Conservation (phyloP, 2,113 vertebrate species). For the Sclerurus mexicanus region DNA sequence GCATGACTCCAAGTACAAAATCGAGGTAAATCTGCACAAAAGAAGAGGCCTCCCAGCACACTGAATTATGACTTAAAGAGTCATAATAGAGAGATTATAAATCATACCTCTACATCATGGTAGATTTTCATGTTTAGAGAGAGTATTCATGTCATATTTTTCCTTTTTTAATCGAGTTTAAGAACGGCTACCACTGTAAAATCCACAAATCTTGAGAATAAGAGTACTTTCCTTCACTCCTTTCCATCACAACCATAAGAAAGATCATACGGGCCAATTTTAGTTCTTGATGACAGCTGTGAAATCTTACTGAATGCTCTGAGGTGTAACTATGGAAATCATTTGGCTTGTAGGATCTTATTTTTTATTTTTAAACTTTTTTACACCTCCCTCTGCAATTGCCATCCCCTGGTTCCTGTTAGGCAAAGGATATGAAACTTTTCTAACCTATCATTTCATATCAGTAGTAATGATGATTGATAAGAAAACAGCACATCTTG, state of each 20-base stretch:
- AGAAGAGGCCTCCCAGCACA: neutral
- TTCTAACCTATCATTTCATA: neutral
- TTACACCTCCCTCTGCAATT: constrained; percentile 26
- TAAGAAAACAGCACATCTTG: neutral
- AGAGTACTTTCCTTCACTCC: neutral
- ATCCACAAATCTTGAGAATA: neutral
- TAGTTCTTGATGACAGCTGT: constrained; percentile 21
- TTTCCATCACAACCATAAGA: neutral
- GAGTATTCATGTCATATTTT: neutral
- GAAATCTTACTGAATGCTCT: neutral
- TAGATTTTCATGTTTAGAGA: neutral
- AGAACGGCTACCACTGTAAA: neutral
- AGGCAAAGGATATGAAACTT: neutral
- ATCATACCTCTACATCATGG: neutral
- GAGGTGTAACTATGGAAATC: constrained; percentile 41
- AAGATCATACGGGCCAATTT: neutral
- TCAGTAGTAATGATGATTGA: constrained; percentile 24
- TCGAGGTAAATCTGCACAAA: neutral
- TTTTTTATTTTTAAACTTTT: constrained; percentile 35
- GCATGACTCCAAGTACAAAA: neutral
- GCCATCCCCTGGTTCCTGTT: neutral
- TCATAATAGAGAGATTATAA: neutral
- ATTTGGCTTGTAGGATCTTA: neutral
- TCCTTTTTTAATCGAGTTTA: neutral
- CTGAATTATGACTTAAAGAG: neutral